phyloP scores from a whole-genome alignment of 2,113 vertebrate species.

The Struthidea cinerea region DNA sequence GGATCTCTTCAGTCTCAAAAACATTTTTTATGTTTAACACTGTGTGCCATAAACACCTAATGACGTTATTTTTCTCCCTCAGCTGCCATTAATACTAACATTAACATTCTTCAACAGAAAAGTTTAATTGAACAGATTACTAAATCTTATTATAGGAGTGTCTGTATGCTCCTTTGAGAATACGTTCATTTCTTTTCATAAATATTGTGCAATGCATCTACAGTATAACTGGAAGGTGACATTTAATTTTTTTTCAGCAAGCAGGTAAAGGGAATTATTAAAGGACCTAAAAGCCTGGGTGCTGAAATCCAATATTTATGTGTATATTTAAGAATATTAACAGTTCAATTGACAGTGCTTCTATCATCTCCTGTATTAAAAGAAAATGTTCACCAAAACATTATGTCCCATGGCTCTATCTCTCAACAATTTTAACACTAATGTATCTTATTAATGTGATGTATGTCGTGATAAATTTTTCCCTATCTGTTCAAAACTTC shows the following conservation, averaged over 20 bases:
- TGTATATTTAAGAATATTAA: background rate
- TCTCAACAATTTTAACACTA: background rate
- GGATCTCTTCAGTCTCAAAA: background rate
- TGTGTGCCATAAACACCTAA: background rate
- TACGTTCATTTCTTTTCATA: background rate
- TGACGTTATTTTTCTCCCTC: background rate
- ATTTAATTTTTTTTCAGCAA: background rate
- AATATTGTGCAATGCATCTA: background rate
- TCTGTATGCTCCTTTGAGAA: background rate
- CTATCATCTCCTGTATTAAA: background rate
- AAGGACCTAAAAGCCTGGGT: background rate
- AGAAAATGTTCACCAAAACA: background rate
- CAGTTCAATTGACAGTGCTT: background rate
- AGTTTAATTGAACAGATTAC: background rate
- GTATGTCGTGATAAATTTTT: fast-evolving
- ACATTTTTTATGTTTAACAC: background rate
- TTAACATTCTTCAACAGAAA: background rate
- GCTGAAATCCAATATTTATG: background rate
- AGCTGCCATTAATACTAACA: background rate
- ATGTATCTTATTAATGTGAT: background rate
- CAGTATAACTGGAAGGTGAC: background rate
- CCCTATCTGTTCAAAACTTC: background rate
- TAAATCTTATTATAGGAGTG: background rate
- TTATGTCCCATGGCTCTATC: background rate
- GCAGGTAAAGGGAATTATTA: background rate